phyloP scores from a whole-genome alignment of 2,113 vertebrate genomes.

The Chlamydotis undulata region DNA sequence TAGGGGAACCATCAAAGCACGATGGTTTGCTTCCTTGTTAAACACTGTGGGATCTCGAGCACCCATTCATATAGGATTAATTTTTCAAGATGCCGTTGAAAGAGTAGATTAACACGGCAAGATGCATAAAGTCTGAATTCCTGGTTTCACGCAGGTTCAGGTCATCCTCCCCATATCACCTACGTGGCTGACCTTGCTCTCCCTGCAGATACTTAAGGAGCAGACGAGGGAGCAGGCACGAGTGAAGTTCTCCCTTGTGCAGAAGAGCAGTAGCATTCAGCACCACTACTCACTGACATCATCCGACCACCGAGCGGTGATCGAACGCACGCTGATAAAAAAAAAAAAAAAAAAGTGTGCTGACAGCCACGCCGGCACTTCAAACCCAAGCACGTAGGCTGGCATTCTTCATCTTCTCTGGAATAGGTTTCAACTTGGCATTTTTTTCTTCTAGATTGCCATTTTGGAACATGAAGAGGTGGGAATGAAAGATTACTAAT shows the following conservation, averaged over 20 bases:
- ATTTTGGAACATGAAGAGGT: background rate
- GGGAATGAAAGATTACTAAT: background rate
- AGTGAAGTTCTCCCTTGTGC: background rate
- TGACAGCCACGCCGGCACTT: background rate
- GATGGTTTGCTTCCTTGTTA: background rate
- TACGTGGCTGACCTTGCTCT: background rate
- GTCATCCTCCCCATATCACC: rapidly evolving
- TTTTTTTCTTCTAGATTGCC: background rate
- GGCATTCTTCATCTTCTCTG: background rate
- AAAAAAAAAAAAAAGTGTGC: background rate
- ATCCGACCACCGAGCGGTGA: background rate
- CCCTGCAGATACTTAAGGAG: background rate
- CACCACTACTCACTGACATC: background rate
- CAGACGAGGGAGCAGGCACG: background rate
- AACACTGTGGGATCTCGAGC: background rate
- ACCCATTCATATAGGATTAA: background rate
- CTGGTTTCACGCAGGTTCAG: background rate
- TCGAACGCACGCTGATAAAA: rapidly evolving
- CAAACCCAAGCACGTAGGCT: background rate
- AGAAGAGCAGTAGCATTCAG: background rate
- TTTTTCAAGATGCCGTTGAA: background rate
- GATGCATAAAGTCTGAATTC: background rate
- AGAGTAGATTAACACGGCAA: background rate
- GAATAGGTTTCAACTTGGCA: background rate
- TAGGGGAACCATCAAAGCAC: background rate